Evolutionary conservation across 2,797 vertebrate genomes (phyloP), one percentile per base, ranked within the genome.

Genomic region (Artibeus jamaicensis): DNA sequence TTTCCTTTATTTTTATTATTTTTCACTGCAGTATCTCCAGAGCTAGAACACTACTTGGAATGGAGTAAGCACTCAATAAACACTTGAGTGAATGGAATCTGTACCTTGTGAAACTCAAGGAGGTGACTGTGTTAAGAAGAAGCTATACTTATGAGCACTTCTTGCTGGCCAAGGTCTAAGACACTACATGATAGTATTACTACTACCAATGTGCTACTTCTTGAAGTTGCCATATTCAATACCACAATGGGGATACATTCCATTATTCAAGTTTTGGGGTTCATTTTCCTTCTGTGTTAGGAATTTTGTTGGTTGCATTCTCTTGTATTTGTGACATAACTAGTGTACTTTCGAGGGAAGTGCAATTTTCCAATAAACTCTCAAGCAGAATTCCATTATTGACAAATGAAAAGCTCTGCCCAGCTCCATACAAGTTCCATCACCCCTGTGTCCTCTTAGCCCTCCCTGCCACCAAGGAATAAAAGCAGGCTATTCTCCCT

Each of bases 241-340:
- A 93, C 24, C 68, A 93, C 67, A 95, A 70, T 3, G 42, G 6
- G 32, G 19, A 57, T 79, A 86, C 1, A 6, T 50, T 44, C 44
- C 39, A 62, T 68, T 95, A 93, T 78, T 83, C 74, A 91, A 50
- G 46, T n/a, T 88, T 22, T 74, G n/a, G 9, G 67, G 91, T 95
- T 67, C 39, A 14, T 87, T 92, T 73, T 77, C 78, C 50, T 96
- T 83, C 62, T 57, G 70, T 22, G 86, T 65, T 15, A 93, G 32
- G 15, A 11, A 46, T 11, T 84, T 53, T 65, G 3, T 53, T 89
- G 19, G 46, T 90, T 84, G 34, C 22, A 67, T 37, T 83, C 18
- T 89, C 59, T 87, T 89, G 34, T 15, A 77, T 26, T 68, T 78
- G 62, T 53, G 34, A 50, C 9, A 93, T 16, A 93, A 86, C 32